phyloP scores from a whole-genome alignment of 2,888 invertebrate genomes.

The Augochlorella aurata region DNA sequence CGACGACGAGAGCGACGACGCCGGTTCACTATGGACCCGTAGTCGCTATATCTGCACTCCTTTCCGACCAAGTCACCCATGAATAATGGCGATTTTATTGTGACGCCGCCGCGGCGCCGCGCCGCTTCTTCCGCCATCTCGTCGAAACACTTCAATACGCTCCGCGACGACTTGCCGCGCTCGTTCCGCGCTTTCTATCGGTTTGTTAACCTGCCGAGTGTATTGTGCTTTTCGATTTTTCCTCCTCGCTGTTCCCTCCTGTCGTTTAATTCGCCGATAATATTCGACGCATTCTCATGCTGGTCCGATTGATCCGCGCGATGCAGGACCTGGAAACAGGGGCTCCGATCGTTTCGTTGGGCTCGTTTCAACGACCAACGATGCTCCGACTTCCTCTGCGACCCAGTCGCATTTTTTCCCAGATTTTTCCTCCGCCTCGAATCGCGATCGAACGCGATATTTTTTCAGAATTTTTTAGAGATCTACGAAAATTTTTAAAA shows the following conservation, averaged over 20 bases:
- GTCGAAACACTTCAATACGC: constrained; percentile 14
- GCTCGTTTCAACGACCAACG: too few species aligned
- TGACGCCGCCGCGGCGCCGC: constrained; percentile 8
- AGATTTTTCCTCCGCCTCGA: too few species aligned
- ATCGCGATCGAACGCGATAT: too few species aligned
- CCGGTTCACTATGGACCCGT: not conserved
- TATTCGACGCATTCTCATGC: too few species aligned
- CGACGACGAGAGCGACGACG: not conserved
- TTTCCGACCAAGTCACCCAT: constrained; percentile 32
- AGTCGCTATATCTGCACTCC: constrained; percentile 19
- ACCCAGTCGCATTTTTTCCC: too few species aligned
- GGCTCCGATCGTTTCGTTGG: too few species aligned
- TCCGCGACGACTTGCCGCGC: not conserved
- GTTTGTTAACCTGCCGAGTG: not conserved
- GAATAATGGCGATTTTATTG: constrained; percentile 44
- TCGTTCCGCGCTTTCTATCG: not conserved
- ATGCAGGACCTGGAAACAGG: too few species aligned
- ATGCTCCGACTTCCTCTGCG: too few species aligned
- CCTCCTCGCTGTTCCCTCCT: not conserved
- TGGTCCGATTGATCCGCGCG: too few species aligned
- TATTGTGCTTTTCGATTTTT: not conserved
- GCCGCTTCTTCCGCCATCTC: constrained; percentile 5
- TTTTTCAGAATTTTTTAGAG: too few species aligned
- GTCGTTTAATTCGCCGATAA: too few species aligned
- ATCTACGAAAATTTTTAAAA: too few species aligned